Base-by-base conservation (phyloP, 2,888 invertebrate species). In the Hemistola chrysoprasaria region DNA sequence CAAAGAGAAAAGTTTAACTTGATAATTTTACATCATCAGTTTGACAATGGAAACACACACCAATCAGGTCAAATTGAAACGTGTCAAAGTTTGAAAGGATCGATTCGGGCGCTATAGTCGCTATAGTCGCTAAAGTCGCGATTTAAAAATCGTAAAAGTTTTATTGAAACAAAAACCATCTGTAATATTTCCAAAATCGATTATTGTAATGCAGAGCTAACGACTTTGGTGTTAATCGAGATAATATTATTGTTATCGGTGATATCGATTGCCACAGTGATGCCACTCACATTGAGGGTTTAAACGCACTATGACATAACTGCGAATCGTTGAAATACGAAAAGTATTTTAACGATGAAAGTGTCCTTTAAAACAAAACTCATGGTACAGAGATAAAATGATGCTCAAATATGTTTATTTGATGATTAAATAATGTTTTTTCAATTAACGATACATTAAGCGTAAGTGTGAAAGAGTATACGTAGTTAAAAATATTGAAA, bases 21-120 rank as follows among this genome's bases (percentile, higher is more conserved):
- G 7, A 6, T 1, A 26, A 5, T 6, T 3, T 2, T 10, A 6
- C 11, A 20, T 23, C 30, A 16, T 11, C 22, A 10, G 0, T n/a
- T 10, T 3, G 22, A 27, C 40, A 71, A 63, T 78, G 85, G 72
- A 78, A 53, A 76, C 74, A 24, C 9, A 24, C 53, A 52, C 47
- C 37, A 68, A 71, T 65, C 75, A 64, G 74, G 66, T 74, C 76
- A 68, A 53, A 59, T 47, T 41, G 5, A 53, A 61, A 73, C 60
- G 75, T 79, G 85, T 84, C 83, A 85, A 78, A 78, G 77, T 79
- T 74, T 67, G 76, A 77, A 77, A 78, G 70, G 65, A 67, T 65
- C 62, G 54, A 65, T 64, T 54, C 47, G 53, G 57, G 60, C 60
- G n/a, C n/a, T n/a, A n/a, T n/a, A n/a, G n/a, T n/a, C n/a, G n/a